Evolutionary conservation across 2,888 invertebrate species (phyloP), one percentile per base, ranked within the genome.

Genomic region (Epirrhoe tristata): DNA sequence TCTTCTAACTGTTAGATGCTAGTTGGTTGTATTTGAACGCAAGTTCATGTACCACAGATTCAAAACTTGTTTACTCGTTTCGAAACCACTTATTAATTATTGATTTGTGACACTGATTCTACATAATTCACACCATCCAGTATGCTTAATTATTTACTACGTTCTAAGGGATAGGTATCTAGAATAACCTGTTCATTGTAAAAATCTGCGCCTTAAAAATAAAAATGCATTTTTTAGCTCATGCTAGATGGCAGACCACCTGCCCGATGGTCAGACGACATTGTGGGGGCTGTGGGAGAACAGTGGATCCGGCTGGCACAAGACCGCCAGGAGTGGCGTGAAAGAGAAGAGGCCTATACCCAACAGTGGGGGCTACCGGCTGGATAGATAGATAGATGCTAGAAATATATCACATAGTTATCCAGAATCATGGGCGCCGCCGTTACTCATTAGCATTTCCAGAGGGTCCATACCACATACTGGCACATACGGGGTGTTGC

Each of bases 381-480:
- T n/a, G n/a, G n/a, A n/a, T n/a, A n/a, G n/a, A n/a, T n/a, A n/a
- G n/a, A n/a, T n/a, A n/a, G n/a, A n/a, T 43, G 12, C 39, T 43
- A 43, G 39, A 43, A 24, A 17, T 12, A 10, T 24, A 14, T 7
- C 24, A 10, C n/a, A 43, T n/a, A 39, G 48, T 54, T 54, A 57
- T 34, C 48, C 43, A 62, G 59, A 52, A 59, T 67, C 67, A 56
- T 59, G 36, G 46, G 17, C 43, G 39, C 79, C 74, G 74, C 79
- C 74, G 74, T 80, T 81, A 80, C 75, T 71, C 79, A 84, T 85
- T 84, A 82, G 79, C 80, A 72, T 80, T 63, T 79, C 73, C 75
- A 66, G 71, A 71, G 76, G 78, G 78, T 77, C 78, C 75, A 58
- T 63, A 75, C 77, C 74, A 77, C 80, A 80, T 81, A 79, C 78